Base-by-base conservation (phyloP, 2,888 invertebrate genomes). In the Caenorhabditis sp. region DNA sequence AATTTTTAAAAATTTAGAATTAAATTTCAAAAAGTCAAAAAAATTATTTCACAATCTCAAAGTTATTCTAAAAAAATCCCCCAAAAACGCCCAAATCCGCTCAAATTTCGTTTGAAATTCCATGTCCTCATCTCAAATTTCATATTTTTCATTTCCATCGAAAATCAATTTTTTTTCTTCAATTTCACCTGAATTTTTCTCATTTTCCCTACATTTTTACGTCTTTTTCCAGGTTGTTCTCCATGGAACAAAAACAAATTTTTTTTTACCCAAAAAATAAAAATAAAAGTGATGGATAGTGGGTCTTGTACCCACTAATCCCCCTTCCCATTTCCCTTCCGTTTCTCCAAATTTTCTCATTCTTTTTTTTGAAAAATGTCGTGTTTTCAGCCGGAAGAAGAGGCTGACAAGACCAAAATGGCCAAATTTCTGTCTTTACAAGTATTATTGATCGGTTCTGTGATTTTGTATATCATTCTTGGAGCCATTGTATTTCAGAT, bases 361-460 rank as follows among this genome's bases (percentile, higher is more conserved):
- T 56, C 15, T 37, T 60, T 15, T 37, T 58, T 37, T 22, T 32
- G 18, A 67, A 47, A 62, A 62, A 69, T 69, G 62, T 40, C 47
- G 37, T 55, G 50, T 64, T 69, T 67, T 22, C 76, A 67, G 76
- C 56, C 67, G 40, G 62, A 56, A 37, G 53, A 50, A 32, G 55
- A 61, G 5, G 32, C 4, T 6, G 9, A 32, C 32, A 15, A 15
- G 3, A 6, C 40, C 0, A 70, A 70, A 60, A 87, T 88, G 87
- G 77, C 72, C 13, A 67, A 83, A 22, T 82, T 89, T 53, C 82
- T 89, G 64, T 89, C 89, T 9, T 87, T 88, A 11, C 90, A 90
- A 68, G 61, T 90, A 20, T 74, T 89, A 47, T 71, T 90, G 22
- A 84, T 89, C 8, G 76, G 90, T 9, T 83, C 87, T 8, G 89